Conservation (phyloP, 2,797 vertebrate species). For the Poecilia wingei region DNA sequence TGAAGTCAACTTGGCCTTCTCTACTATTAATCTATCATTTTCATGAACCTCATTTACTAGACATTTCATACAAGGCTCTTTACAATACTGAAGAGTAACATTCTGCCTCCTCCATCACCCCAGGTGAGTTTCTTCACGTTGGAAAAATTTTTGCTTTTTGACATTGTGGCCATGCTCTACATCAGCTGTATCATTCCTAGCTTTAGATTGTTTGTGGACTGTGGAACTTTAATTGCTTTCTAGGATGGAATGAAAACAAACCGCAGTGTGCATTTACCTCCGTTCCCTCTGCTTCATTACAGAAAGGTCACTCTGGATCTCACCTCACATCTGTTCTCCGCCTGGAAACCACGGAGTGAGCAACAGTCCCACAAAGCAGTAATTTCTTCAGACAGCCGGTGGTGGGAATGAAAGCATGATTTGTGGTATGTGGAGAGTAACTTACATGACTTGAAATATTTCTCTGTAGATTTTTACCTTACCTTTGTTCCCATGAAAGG, state of each 20-base stretch:
- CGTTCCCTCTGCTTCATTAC: constrained; percentile 5
- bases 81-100: background rate
- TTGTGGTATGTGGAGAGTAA: background rate
- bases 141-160: background rate
- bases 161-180: background rate
- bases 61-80: background rate
- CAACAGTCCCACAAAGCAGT: background rate
- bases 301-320: constrained; percentile 6
- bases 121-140: background rate
- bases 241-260: background rate
- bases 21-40: background rate
- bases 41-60: background rate
- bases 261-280: background rate
- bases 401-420: background rate
- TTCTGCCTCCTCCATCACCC: background rate
- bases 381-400: background rate
- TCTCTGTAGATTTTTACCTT: background rate
- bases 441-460: background rate
- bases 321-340: constrained; percentile 1
- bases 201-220: background rate
- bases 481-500: background rate
- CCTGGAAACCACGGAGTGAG: background rate
- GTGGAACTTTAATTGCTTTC: background rate
- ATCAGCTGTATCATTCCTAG: background rate
- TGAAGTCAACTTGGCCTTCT: background rate